Conservation (phyloP, 2,797 vertebrate species). For the Hapalemur alaotrensis region DNA sequence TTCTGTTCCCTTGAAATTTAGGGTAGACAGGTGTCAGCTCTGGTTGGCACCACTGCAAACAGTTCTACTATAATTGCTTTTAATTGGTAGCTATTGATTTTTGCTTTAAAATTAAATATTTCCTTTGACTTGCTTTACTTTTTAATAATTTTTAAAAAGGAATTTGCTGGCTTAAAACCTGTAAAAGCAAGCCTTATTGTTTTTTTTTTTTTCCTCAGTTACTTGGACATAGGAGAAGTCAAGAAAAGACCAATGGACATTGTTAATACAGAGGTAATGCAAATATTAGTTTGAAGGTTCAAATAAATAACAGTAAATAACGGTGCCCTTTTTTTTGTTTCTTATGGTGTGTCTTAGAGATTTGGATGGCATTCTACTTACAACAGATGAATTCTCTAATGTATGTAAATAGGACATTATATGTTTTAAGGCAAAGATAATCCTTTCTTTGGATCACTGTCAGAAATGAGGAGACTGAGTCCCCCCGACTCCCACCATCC, state of each 20-base stretch:
- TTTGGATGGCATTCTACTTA: neutral
- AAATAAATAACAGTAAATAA: neutral
- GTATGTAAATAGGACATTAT: neutral
- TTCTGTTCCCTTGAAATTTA: neutral
- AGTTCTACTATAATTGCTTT: neutral
- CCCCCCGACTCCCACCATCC: no score
- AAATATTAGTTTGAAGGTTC: neutral
- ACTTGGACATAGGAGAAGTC: constrained; percentile 92
- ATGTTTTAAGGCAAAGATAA: neutral
- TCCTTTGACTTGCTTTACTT: constrained; percentile 1
- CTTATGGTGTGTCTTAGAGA: neutral
- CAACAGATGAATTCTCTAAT: neutral
- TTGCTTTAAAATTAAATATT: neutral
- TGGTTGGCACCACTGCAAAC: neutral
- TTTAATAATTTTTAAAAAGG: neutral
- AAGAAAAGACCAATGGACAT: constrained; percentile 89
- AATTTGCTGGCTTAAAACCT: constrained; percentile 4
- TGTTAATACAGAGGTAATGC: constrained; percentile 89
- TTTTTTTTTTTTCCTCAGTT: constrained; percentile 85
- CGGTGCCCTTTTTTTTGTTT: neutral
- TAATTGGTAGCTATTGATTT: neutral
- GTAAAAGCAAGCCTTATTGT: constrained; percentile 30
- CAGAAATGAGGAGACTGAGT: neutral
- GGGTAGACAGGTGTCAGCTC: neutral
- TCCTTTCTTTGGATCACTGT: neutral